Evolutionary conservation across 2,888 invertebrate genomes (phyloP), one percentile per base, ranked within the genome.

Genomic region (Thera britannica): DNA sequence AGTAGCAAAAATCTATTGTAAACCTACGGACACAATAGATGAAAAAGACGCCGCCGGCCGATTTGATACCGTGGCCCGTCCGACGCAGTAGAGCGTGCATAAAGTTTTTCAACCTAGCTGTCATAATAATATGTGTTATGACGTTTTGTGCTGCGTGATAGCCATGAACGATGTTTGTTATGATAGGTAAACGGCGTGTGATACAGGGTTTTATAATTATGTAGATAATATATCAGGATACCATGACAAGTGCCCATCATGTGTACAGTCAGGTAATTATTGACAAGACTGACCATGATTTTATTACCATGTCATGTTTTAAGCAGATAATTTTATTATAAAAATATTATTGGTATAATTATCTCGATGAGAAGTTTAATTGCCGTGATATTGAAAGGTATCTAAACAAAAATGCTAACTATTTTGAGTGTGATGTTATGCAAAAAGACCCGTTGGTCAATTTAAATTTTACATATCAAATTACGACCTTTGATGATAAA

Each of bases 101-200:
- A 72, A 79, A 77, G 78, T 82, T 86, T 85, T 85, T 84, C 76
- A 78, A 78, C 80, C 78, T 77, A 76, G 77, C 80, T 82, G 82
- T 88, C 85, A 86, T 85, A 86, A 86, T 83, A 84, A 83, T 77
- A 76, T 80, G 76, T 84, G 85, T 86, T 88, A 85, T 86, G 85
- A 86, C 80, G 81, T 78, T 78, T 77, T 78, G 77, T 79, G 75
- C 75, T 75, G 72, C 82, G 83, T 83, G 75, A 82, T 82, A 84
- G 80, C 76, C 67, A 75, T 79, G 74, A 78, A 77, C 71, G 70
- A 80, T 79, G 77, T 78, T 79, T 83, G 81, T 86, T 85, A 77
- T 85, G 83, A 86, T 85, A 78, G 77, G 71, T 73, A 74, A 65
- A 75, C 65, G 73, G 64, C 58, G 64, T 74, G 76, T 78, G 65